These are phyloP conservation scores for Lacerta agilis DNA, from an alignment of 2,797 vertebrate genomes.

Conservation along the genomic window DNA sequence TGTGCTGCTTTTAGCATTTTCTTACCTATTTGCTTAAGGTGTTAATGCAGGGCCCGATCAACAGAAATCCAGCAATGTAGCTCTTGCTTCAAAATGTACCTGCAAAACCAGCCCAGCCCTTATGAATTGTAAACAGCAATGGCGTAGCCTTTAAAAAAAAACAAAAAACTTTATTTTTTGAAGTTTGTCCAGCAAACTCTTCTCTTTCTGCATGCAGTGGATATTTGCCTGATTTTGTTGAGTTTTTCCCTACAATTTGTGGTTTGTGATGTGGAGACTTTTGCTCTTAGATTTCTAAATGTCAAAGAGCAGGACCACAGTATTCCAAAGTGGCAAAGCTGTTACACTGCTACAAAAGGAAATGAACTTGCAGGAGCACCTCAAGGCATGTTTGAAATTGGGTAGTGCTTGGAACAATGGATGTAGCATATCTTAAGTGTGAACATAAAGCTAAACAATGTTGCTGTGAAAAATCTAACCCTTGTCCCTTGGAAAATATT, in stretches of 20 bases:
- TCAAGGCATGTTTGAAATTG: not conserved
- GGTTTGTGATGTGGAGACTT: not conserved
- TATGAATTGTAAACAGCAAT: not conserved
- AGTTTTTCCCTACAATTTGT: not conserved
- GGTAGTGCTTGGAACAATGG: no score
- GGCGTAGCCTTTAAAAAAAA: no score
- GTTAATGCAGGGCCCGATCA: not conserved
- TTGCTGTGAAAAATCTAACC: conserved; percentile 38
- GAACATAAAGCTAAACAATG: not conserved
- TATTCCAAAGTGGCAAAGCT: not conserved
- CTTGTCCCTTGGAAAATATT: conserved; percentile 45
- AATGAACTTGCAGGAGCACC: not conserved
- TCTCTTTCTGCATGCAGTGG: not conserved
- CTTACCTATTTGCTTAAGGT: not conserved
- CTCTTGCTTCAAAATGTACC: not conserved
- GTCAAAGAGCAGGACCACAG: not conserved
- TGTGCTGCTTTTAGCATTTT: not conserved
- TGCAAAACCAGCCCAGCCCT: not conserved
- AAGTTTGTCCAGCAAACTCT: not conserved
- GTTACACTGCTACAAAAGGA: not conserved
- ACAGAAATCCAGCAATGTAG: not conserved
- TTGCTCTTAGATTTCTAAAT: not conserved
- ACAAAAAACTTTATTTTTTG: not conserved
- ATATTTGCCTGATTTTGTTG: not conserved
- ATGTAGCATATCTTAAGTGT: not conserved